phyloP scores from a whole-genome alignment of 2,113 vertebrate species.

The Protobothrops flavoviridis region DNA sequence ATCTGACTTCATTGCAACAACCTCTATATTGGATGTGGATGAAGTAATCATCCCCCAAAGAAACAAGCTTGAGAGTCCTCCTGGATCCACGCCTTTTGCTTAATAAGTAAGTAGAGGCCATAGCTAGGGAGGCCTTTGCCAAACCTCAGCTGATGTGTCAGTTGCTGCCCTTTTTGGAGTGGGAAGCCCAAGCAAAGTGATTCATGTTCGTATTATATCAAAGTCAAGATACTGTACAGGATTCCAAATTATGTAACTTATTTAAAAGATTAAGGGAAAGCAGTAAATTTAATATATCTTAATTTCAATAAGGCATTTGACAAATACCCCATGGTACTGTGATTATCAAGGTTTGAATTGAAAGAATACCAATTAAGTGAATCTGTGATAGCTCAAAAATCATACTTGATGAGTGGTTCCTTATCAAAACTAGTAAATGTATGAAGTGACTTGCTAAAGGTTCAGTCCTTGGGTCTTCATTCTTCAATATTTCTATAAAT shows the following conservation, averaged over 20 bases:
- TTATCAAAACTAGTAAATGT: background rate
- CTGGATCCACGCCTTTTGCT: background rate
- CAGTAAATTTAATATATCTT: background rate
- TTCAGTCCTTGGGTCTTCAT: background rate
- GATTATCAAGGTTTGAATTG: background rate
- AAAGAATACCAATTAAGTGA: background rate
- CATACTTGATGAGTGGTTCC: background rate
- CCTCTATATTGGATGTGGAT: background rate
- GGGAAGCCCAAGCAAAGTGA: background rate
- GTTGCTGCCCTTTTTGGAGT: background rate
- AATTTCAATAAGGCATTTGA: background rate
- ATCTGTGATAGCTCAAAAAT: background rate
- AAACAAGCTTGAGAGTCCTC: background rate
- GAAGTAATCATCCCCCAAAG: background rate
- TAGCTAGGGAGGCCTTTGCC: background rate
- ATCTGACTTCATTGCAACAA: background rate
- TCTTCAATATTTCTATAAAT: background rate
- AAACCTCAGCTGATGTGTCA: background rate
- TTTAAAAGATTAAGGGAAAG: background rate
- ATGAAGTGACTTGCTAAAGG: background rate
- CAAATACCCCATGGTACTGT: background rate
- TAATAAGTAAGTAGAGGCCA: background rate
- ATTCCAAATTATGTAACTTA: background rate
- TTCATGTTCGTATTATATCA: background rate
- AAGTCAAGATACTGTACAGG: background rate